Evolutionary conservation across 2,888 invertebrate genomes (phyloP).

Genomic region (Elaeidobius kamerunicus): DNA sequence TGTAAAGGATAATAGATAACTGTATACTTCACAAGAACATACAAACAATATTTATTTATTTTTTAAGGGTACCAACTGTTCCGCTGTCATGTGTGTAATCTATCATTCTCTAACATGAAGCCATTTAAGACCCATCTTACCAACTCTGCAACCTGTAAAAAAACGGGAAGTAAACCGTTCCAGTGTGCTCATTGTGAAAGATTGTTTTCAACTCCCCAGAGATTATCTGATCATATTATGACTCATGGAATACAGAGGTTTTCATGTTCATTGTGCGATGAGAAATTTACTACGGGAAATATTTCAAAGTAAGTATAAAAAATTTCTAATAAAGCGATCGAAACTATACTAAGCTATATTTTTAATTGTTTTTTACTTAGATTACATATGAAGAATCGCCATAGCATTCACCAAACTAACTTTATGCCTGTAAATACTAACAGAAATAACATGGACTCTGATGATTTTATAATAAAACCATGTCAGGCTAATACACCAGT

Average conservation of each 20-base stretch:
- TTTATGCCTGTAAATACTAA: conserved; percentile 51
- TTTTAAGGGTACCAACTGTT: conserved; percentile 53
- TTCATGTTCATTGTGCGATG: conserved; percentile 58
- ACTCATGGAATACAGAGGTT: conserved; percentile 58
- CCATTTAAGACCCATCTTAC: conserved; percentile 49
- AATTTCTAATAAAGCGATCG: no score
- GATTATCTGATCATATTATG: conserved; percentile 58
- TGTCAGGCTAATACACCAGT: conserved; percentile 7
- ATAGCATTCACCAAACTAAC: conserved; percentile 49
- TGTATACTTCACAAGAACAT: no score
- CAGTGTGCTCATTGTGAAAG: conserved; percentile 55
- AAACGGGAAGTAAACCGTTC: conserved; percentile 38
- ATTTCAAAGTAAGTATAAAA: conserved; percentile 41
- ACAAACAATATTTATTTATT: no score
- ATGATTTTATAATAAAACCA: conserved; percentile 50
- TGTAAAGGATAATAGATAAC: no score
- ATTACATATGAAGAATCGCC: conserved; percentile 55
- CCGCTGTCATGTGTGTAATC: conserved; percentile 53
- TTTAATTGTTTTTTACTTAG: no score
- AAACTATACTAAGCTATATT: no score
- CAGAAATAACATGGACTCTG: conserved; percentile 50
- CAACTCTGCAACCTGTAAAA: conserved; percentile 33
- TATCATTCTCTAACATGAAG: conserved; percentile 42
- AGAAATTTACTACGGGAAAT: conserved; percentile 41
- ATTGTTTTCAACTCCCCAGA: conserved; percentile 48